Conservation (phyloP, 2,888 invertebrate species). For the Trichogramma evanescens region DNA sequence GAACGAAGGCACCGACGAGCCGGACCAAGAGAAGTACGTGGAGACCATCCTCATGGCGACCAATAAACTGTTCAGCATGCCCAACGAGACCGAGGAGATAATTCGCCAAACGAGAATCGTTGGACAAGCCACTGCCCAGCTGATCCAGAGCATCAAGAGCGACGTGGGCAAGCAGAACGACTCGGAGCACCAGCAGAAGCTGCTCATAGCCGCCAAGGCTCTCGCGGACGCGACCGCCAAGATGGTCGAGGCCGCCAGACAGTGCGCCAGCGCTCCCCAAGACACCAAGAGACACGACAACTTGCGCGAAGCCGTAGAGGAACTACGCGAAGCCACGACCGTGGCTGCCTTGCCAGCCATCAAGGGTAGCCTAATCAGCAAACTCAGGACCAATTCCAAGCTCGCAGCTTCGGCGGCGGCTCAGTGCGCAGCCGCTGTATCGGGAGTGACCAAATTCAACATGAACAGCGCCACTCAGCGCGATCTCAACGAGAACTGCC, state of each 20-base stretch:
- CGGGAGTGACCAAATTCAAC: conserved; percentile 71
- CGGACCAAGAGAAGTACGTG: conserved; percentile 67
- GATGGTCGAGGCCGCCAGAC: conserved; percentile 93
- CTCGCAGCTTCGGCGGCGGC: conserved; percentile 83
- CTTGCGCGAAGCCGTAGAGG: conserved; percentile 83
- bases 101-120: conserved; percentile 83
- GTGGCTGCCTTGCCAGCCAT: conserved; percentile 77
- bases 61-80: conserved; percentile 76
- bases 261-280: conserved; percentile 79
- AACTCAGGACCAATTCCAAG: conserved; percentile 60
- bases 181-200: conserved; percentile 79
- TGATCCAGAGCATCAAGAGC: conserved; percentile 89
- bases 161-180: conserved; percentile 86
- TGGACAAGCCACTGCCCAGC: conserved; percentile 88
- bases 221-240: conserved; percentile 93
- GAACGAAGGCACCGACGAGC: conserved; percentile 58
- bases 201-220: conserved; percentile 90
- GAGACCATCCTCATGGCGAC: conserved; percentile 86
- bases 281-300: conserved; percentile 78
- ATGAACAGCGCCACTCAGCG: conserved; percentile 63
- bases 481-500: conserved; percentile 67
- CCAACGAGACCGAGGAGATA: conserved; percentile 90
- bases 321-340: conserved; percentile 81
- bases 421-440: conserved; percentile 83
- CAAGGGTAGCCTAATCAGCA: conserved; percentile 61